Evolutionary conservation across 2,888 invertebrate species (phyloP), one percentile per base, ranked within the genome.

Genomic region (Mesoligia furuncula): DNA sequence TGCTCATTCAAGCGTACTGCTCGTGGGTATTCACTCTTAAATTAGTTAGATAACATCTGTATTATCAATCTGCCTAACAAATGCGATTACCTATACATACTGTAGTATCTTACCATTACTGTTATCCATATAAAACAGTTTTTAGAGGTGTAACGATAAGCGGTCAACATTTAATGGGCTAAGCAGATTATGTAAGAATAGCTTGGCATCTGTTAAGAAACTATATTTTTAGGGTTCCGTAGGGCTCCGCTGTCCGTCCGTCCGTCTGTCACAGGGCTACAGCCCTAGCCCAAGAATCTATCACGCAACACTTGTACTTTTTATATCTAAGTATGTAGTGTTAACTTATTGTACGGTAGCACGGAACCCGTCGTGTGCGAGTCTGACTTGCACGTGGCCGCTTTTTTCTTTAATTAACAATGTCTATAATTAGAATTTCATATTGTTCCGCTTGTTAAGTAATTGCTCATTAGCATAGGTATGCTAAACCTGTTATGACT

Each of bases 1-100:
- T 77, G 59, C 66, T 36, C 78, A 77, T 45, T 83, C 66, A 77
- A 83, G 51, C 79, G 24, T 83, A n/a, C 51, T 36, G 5, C 27
- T 11, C 11, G 27, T 39, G 6, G 59, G 51, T 79, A 76, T 54
- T 76, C 45, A 45, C 27, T 69, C 57, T 57, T 69, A 59, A 65
- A 83, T 78, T 79, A 78, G 27, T 61, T 15, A 69, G 84, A 80
- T 81, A 59, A 84, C 42, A 84, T 81, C 85, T 84, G 59, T n/a
- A 57, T 73, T 42, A 81, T 85, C 61, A 74, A 80, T 84, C 57
- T 24, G 70, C n/a, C 27, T 51, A 36, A 17, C 64, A 42, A 70
- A 85, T 66, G 39, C 11, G 39, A 80, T 70, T 61, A 36, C 57
- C 54, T 20, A 15, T 45, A 45, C 45, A 9, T 77, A 42, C 9